Evolutionary conservation across 2,113 vertebrate species (phyloP).

Genomic region (Columbina picui): DNA sequence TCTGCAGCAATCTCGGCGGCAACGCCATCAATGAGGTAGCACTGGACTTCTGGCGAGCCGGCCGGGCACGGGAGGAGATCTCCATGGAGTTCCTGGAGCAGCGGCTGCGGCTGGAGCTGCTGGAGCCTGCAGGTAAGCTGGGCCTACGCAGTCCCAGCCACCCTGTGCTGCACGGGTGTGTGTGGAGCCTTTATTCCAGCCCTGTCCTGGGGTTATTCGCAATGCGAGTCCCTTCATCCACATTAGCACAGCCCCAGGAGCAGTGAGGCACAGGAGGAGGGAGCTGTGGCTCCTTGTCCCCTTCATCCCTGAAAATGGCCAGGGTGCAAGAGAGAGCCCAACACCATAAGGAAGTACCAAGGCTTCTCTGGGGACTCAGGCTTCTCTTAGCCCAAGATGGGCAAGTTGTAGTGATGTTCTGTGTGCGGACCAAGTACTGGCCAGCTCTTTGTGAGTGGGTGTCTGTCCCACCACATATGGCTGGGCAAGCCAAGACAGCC

Average conservation of each 20-base stretch:
- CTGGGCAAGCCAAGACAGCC: neutral
- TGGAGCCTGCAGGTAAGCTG: constrained; percentile 78
- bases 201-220: rapidly evolving
- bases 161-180: rapidly evolving
- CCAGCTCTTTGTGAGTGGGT: neutral
- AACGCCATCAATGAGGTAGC: constrained; percentile 87
- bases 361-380: neutral
- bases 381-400: neutral
- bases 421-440: neutral
- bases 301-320: neutral
- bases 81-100: constrained; percentile 87
- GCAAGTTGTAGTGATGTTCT: rapidly evolving
- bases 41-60: constrained; percentile 88
- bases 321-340: neutral
- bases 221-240: rapidly evolving
- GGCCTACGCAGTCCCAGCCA: rapidly evolving
- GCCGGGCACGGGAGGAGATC: constrained; percentile 88
- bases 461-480: rapidly evolving
- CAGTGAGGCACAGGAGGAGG: rapidly evolving
- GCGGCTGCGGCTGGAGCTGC: constrained; percentile 80
- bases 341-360: rapidly evolving
- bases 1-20: constrained; percentile 88
- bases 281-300: neutral
- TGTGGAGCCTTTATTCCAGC: rapidly evolving
- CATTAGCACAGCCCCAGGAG: neutral